Evolutionary conservation across 2,113 vertebrate species (phyloP).

Genomic region (Eulacestoma nigropectus): DNA sequence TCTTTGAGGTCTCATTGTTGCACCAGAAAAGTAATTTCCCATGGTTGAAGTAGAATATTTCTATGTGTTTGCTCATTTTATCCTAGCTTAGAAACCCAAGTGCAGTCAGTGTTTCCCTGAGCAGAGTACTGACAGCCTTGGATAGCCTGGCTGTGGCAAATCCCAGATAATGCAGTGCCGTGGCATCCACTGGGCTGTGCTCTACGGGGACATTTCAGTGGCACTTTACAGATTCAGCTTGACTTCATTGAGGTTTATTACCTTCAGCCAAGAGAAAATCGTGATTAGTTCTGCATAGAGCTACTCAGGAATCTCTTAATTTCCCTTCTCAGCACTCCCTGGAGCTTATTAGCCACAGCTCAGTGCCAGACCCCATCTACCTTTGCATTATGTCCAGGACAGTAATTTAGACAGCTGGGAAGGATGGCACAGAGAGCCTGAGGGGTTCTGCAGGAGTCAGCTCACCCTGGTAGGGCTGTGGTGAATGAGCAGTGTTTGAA

Average conservation of each 20-base stretch:
- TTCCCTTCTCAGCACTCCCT: constrained; percentile 8
- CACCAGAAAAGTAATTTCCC: neutral
- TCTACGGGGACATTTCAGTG: neutral
- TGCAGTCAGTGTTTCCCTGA: neutral
- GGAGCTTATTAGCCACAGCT: constrained; percentile 37
- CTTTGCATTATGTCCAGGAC: neutral
- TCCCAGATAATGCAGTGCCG: fast-evolving
- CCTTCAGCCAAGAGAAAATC: constrained; percentile 3
- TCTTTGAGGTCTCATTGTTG: neutral
- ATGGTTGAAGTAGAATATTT: neutral
- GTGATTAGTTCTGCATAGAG: constrained; percentile 8
- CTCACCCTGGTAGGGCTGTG: neutral
- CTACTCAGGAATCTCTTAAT: neutral
- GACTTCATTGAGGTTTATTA: constrained; percentile 31
- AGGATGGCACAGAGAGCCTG: neutral
- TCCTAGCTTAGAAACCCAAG: neutral
- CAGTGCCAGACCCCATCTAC: constrained; percentile 36
- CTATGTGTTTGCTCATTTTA: neutral
- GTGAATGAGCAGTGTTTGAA: neutral
- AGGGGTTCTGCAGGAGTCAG: neutral
- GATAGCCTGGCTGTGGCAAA: neutral
- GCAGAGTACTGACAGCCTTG: neutral
- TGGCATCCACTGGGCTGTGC: neutral
- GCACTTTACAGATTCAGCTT: neutral
- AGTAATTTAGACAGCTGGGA: constrained; percentile 13